These are phyloP conservation scores for Platygyra sinensis DNA, from an alignment of 64 coral and sea anemone species.

Conservation along the genomic window DNA sequence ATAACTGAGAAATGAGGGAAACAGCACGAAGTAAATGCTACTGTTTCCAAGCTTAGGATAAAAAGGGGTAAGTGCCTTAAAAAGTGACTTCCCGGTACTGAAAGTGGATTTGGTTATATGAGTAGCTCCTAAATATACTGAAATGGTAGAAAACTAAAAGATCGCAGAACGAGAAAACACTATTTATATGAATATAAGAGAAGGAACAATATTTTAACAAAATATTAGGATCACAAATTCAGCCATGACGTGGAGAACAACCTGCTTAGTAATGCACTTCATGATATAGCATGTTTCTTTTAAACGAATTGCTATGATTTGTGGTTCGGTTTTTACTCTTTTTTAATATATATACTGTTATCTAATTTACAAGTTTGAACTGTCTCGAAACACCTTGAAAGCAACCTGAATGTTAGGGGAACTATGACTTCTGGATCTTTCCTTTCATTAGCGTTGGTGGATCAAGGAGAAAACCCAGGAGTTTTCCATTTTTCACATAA, in stretches of 20 bases:
- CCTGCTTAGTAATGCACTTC: constrained; percentile 5
- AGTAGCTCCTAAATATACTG: neutral
- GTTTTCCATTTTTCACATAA: neutral
- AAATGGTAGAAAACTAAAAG: neutral
- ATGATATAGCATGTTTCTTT: neutral
- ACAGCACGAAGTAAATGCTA: neutral
- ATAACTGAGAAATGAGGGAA: neutral
- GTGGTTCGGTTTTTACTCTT: no score
- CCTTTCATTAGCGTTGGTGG: neutral
- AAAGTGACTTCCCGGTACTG: neutral
- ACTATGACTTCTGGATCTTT: no score
- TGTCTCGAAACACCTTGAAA: no score
- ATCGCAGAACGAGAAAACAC: neutral
- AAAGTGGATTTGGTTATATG: no score
- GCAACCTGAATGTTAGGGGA: no score
- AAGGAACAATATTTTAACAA: constrained; percentile 16
- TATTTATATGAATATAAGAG: neutral
- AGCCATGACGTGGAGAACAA: neutral
- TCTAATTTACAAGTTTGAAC: no score
- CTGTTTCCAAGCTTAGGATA: neutral
- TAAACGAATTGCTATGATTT: neutral
- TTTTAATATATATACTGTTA: no score
- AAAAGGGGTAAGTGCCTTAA: neutral
- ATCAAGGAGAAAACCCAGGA: neutral
- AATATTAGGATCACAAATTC: constrained; percentile 10